Percentiles rank a stretch among this genome's conserved stretches.
Conservation (phyloP, 2,797 vertebrate species). For the Mormyrus hasselquistii region DNA sequence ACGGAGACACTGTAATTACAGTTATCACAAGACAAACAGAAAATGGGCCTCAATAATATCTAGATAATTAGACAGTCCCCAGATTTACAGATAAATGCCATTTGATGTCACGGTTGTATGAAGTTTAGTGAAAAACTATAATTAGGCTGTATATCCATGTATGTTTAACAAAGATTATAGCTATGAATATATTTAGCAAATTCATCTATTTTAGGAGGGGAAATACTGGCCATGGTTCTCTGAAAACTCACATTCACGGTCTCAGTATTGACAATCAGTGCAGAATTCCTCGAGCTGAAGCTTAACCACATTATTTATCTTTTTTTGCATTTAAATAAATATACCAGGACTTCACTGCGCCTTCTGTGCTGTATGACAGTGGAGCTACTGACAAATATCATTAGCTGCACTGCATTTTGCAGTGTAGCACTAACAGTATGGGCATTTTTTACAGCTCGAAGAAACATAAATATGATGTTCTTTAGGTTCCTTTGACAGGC, state of each 20-base stretch:
- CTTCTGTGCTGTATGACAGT: neutral
- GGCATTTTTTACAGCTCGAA: neutral
- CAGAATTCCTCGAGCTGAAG: neutral
- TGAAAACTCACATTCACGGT: neutral
- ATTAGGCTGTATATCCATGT: neutral
- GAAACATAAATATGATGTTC: neutral
- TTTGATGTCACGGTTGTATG: neutral
- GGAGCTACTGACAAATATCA: neutral
- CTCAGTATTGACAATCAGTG: neutral
- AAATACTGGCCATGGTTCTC: neutral
- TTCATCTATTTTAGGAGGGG: neutral
- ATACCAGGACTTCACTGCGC: neutral
- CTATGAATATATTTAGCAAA: slow-evolving; percentile 5
- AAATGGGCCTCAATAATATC: neutral
- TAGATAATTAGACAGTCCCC: neutral
- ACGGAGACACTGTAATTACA: slow-evolving; percentile 8
- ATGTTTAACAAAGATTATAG: neutral
- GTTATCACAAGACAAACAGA: neutral
- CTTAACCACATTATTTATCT: neutral
- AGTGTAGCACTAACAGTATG: neutral
- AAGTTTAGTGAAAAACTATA: neutral
- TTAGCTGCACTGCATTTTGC: neutral
- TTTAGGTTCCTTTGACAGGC: neutral
- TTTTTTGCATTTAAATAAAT: neutral
- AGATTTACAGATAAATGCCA: neutral